phyloP scores from a whole-genome alignment of 2,113 vertebrate species.

The Opisthocomus hoazin region DNA sequence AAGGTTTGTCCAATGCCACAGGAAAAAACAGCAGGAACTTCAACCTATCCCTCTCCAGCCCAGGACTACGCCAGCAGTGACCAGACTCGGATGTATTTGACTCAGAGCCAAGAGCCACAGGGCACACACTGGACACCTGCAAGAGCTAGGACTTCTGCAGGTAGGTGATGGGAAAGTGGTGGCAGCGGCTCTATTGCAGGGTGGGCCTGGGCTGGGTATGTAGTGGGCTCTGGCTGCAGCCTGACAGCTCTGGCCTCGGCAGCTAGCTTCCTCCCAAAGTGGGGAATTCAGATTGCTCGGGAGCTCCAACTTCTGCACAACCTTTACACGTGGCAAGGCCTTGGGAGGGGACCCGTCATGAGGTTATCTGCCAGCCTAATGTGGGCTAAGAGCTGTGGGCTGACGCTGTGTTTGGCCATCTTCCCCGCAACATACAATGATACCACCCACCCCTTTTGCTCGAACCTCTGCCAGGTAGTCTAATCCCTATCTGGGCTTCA shows the following conservation, averaged over 20 bases:
- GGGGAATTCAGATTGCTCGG: background rate
- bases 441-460: background rate
- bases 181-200: fast-evolving
- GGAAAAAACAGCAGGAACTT: background rate
- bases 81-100: background rate
- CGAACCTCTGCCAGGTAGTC: background rate
- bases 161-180: background rate
- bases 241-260: background rate
- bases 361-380: background rate
- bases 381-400: background rate
- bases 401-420: background rate
- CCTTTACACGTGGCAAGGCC: background rate
- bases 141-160: background rate
- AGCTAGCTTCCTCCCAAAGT: background rate
- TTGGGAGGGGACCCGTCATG: background rate
- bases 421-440: background rate
- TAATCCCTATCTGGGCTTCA: background rate
- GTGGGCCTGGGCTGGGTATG: background rate
- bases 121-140: background rate
- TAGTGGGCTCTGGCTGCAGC: background rate
- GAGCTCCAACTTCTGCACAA: background rate
- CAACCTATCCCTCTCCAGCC: background rate
- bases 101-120: background rate
- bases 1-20: background rate
- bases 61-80: background rate